phyloP scores from a whole-genome alignment of 30 jellyfish, hydroid and myxozoan species.

The Rhopilema esculentum region DNA sequence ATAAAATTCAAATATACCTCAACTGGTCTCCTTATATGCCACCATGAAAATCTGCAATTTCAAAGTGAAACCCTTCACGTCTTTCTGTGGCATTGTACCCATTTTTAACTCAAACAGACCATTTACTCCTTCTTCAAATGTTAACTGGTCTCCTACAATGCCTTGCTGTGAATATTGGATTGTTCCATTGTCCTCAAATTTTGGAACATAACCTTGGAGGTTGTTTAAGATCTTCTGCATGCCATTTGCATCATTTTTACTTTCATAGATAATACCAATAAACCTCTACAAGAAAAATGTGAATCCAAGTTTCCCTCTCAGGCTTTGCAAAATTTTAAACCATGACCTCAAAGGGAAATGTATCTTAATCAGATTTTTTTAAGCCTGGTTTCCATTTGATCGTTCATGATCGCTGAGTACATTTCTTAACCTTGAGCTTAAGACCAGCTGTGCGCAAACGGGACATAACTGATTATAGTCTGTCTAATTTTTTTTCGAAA shows the following conservation, averaged over 20 bases:
- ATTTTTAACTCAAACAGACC: neutral
- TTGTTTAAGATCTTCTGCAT: conserved; percentile 23
- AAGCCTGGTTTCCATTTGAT: too few relatives aligned
- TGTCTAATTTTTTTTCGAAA: conserved; percentile 35
- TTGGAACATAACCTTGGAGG: conserved; percentile 21
- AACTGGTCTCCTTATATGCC: neutral
- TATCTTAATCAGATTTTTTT: too few relatives aligned
- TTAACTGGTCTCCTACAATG: too few relatives aligned
- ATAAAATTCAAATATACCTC: conserved; percentile 4
- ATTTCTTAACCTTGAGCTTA: conserved; percentile 45
- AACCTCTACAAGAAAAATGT: conserved; percentile 4
- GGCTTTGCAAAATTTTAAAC: too few relatives aligned
- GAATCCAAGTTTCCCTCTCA: neutral
- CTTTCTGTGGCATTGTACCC: conserved; percentile 22
- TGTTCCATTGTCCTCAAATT: conserved; percentile 24
- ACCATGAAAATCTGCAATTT: conserved; percentile 7
- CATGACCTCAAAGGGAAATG: too few relatives aligned
- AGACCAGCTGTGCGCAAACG: conserved; percentile 38
- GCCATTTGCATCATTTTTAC: conserved; percentile 39
- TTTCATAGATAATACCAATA: conserved; percentile 5
- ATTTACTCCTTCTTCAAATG: too few relatives aligned
- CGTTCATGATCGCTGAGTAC: too few relatives aligned
- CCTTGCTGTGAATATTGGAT: conserved; percentile 18
- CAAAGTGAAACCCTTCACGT: conserved; percentile 18
- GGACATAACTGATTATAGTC: conserved; percentile 26